Evolutionary conservation across 1,140 invertebrate genomes (phyloP), one percentile per base, ranked within the genome.

Genomic region (Hermatobates lingyangjiaoensis): DNA sequence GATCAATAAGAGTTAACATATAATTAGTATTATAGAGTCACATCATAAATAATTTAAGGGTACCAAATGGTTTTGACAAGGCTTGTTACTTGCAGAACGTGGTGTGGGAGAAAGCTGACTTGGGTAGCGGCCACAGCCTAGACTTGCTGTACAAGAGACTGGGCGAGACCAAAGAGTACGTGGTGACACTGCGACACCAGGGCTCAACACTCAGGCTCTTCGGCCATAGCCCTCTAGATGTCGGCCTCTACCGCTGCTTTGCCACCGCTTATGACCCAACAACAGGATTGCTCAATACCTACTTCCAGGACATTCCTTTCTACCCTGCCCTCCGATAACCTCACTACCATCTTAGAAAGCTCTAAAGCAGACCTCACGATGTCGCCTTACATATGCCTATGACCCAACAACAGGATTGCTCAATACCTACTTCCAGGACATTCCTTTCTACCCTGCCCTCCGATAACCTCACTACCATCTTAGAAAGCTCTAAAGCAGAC

Each of bases 281-380:
- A 3, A 51, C 47, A n/a, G 53, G 47, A 14, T 45, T 45, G 12
- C 25, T 53, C 1, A 23, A 57, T 18, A 61, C 61, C 1, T 21
- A 60, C 21, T 62, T 61, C 38, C 61, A 62, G 40, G 61, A 62
- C 38, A 58, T 60, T 3, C 51, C 57, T 1, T 62, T 62, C 40
- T 61, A 56, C 24, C 61, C 61, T 12, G 51, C 53, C n/a, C 20
- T 51, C 12, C 38, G 27, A 21, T 54, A 45, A 30, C 1, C 45
- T 50, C 5, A 12, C 3, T 12, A 27, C 20, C 10, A 47, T n/a
- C n/a, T n/a, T n/a, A n/a, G n/a, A n/a, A n/a, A n/a, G n/a, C n/a
- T n/a, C n/a, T n/a, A n/a, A n/a, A n/a, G n/a, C n/a, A n/a, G n/a
- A n/a, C n/a, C n/a, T n/a, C n/a, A n/a, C n/a, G n/a, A n/a, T n/a